These are phyloP conservation scores for Tanytarsus gracilentus DNA, from an alignment of 2,888 invertebrate species.

Conservation along the genomic window DNA sequence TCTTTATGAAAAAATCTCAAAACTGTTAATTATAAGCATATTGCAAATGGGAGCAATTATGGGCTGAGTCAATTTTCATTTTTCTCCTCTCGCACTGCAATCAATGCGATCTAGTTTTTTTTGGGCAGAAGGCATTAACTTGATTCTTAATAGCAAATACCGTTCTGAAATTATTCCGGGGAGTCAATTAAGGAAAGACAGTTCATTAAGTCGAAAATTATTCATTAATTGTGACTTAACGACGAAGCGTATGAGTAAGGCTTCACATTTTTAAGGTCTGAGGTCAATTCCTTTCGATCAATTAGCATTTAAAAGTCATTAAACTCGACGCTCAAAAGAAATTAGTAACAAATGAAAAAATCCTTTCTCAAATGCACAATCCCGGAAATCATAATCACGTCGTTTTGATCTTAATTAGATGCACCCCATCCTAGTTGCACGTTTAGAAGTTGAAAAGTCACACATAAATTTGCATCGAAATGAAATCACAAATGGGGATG, in stretches of 20 bases:
- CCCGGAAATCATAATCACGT: constrained; percentile 1
- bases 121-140: neutral
- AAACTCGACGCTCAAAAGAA: neutral
- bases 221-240: neutral
- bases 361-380: neutral
- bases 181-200: neutral
- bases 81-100: too few species aligned
- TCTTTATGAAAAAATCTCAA: too few species aligned
- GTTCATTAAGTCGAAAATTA: neutral
- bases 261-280: neutral
- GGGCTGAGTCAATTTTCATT: neutral
- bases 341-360: neutral
- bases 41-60: neutral
- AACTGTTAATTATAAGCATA: too few species aligned
- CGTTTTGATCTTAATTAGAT: neutral
- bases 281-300: neutral
- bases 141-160: constrained; percentile 3
- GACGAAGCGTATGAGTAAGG: neutral
- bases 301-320: constrained; percentile 10
- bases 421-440: neutral
- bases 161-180: neutral
- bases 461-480: constrained; percentile 17
- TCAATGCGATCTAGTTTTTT: neutral
- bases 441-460: neutral
- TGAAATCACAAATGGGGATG: constrained; percentile 7